A percentile compares a stretch with the other conserved stretches of the same genome.
Evolutionary conservation across 2,888 invertebrate genomes (phyloP).

Genomic region (Digitonthophagus gazella): DNA sequence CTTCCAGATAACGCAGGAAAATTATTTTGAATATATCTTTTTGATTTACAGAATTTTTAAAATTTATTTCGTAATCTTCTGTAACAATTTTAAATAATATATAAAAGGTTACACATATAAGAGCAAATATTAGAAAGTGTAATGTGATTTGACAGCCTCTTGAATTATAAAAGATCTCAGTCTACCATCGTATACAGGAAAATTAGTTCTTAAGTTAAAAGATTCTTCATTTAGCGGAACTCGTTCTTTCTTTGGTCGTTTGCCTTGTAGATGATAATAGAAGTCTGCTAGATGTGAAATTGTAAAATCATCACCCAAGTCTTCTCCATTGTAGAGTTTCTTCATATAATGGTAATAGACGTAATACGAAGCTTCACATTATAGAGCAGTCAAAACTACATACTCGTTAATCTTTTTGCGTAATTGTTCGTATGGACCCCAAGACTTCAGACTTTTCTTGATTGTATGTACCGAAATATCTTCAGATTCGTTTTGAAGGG

Average conservation of each 20-base stretch:
- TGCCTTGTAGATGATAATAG: neutral
- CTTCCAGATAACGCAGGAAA: too few species aligned
- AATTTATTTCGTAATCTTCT: too few species aligned
- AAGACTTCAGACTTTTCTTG: constrained; percentile 3
- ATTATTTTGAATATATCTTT: too few species aligned
- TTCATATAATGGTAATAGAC: neutral
- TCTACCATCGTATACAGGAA: neutral
- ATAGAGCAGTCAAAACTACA: neutral
- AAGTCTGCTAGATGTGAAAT: neutral
- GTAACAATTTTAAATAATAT: too few species aligned
- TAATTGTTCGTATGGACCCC: neutral
- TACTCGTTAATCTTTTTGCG: neutral
- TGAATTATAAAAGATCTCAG: neutral
- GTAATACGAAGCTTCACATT: constrained; percentile 1
- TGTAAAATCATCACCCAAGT: neutral
- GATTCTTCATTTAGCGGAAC: neutral
- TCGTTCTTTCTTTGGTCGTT: constrained; percentile 3
- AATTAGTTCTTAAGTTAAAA: neutral
- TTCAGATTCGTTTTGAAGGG: too few species aligned
- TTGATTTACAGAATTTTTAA: too few species aligned
- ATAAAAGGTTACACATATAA: too few species aligned
- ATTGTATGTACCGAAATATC: neutral
- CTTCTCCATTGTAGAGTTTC: neutral
- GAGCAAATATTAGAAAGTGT: too few species aligned
- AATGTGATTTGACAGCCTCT: neutral